Percentiles rank a stretch among this genome's conserved stretches.
phyloP scores from a whole-genome alignment of 2,113 vertebrate genomes.

The Syrmaticus mikado region DNA sequence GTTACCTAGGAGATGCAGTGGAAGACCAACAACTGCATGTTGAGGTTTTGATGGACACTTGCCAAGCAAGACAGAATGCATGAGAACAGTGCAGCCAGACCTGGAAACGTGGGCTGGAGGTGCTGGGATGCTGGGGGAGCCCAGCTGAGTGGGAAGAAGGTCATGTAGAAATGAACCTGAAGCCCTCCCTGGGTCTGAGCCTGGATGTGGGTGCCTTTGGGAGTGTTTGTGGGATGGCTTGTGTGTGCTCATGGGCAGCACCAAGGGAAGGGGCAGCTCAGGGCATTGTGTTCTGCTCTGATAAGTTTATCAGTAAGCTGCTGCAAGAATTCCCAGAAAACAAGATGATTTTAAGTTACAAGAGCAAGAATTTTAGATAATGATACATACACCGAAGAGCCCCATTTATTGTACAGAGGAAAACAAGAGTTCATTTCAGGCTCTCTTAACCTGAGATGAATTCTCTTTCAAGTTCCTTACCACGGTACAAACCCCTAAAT shows the following conservation, averaged over 20 bases:
- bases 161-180: background rate
- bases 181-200: background rate
- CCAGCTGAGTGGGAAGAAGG: background rate
- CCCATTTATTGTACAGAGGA: background rate
- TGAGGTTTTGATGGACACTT: constrained; percentile 18
- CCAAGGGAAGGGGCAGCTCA: background rate
- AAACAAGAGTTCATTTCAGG: background rate
- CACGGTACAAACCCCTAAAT: background rate
- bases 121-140: background rate
- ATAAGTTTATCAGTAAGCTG: background rate
- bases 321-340: background rate
- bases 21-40: background rate
- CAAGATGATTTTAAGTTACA: background rate
- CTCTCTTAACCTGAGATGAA: background rate
- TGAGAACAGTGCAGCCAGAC: background rate
- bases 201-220: background rate
- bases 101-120: background rate
- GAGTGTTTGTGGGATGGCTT: rapidly evolving
- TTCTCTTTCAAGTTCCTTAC: background rate
- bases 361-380: background rate
- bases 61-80: background rate
- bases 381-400: background rate
- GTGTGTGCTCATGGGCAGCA: background rate
- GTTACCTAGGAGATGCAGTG: constrained; percentile 51
- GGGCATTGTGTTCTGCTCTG: background rate